Evolutionary conservation across 2,797 vertebrate genomes (phyloP).

Genomic region (Xiphorhynchus erythropygius): DNA sequence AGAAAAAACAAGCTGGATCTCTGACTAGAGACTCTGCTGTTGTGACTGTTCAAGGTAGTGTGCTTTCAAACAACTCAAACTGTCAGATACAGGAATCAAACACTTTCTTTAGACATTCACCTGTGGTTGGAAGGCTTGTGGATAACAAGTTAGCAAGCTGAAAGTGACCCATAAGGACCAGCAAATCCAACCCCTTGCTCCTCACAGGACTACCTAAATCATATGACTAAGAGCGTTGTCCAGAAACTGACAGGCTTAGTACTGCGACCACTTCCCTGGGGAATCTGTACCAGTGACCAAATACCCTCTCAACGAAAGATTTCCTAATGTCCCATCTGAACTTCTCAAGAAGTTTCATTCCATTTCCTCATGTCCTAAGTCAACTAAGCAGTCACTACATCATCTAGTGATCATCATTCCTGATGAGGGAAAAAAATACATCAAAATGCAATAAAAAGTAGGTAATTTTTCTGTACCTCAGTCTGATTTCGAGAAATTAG

Average conservation of each 20-base stretch:
- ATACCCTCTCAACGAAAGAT: neutral
- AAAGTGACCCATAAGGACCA: neutral
- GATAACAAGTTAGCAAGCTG: neutral
- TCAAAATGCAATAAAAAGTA: neutral
- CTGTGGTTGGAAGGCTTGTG: neutral
- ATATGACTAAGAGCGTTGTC: neutral
- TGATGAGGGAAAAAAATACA: neutral
- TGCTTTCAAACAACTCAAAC: neutral
- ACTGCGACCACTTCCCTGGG: neutral
- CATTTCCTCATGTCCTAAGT: neutral
- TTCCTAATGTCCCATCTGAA: neutral
- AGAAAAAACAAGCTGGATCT: neutral
- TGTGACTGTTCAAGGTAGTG: neutral
- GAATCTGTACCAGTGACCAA: neutral
- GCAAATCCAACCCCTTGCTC: neutral
- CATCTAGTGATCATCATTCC: neutral
- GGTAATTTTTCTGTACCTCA: neutral
- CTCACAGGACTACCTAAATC: neutral
- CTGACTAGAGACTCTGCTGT: neutral
- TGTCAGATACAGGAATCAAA: neutral
- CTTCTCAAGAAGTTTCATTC: neutral
- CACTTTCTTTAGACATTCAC: neutral
- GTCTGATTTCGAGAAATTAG: neutral
- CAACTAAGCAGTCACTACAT: neutral
- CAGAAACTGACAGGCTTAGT: neutral